phyloP scores from a whole-genome alignment of 2,113 vertebrate genomes.

The Perognathus longimembris region DNA sequence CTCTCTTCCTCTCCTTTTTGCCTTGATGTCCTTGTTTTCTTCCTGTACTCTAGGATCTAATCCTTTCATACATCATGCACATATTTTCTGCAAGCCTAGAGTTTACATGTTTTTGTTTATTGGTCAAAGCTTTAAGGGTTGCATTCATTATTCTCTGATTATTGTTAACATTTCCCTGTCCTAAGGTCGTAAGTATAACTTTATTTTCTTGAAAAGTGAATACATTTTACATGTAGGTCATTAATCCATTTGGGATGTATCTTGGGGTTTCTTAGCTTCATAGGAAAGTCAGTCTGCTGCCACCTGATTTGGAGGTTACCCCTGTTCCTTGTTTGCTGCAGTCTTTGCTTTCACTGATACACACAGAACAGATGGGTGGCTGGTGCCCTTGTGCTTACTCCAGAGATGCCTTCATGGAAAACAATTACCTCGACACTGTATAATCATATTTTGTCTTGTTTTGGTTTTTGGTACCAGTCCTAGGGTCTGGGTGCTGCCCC shows the following conservation, averaged over 20 bases:
- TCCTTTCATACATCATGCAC: not conserved
- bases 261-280: not conserved
- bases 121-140: not conserved
- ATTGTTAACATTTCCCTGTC: not conserved
- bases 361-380: not conserved
- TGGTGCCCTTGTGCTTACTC: not conserved
- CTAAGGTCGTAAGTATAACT: not conserved
- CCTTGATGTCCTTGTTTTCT: not conserved
- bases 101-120: not conserved
- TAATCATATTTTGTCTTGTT: not conserved
- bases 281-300: not conserved
- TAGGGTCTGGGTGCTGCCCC: too few relatives aligned
- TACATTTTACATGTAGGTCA: not conserved
- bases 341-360: too few relatives aligned
- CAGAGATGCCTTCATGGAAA: not conserved
- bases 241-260: not conserved
- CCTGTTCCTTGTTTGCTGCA: too few relatives aligned
- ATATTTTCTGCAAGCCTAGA: not conserved
- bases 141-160: not conserved
- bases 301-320: too few relatives aligned
- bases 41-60: not conserved
- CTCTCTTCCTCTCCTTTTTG: too few relatives aligned
- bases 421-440: not conserved
- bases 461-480: too few relatives aligned
- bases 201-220: conserved; percentile 6